Conservation (phyloP, 2,797 vertebrate species). For the Thaleichthys pacificus region DNA sequence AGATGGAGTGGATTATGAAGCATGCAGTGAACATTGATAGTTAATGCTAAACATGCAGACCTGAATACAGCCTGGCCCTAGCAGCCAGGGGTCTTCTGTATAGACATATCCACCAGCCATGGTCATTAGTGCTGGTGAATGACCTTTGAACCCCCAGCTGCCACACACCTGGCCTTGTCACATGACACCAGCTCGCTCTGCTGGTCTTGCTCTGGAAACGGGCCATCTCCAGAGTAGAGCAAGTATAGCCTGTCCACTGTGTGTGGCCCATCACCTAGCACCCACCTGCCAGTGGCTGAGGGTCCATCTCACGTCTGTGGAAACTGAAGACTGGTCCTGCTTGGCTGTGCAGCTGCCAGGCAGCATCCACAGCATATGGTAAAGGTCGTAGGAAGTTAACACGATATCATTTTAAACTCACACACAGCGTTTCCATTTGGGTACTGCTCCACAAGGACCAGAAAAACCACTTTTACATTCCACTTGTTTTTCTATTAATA, state of each 20-base stretch:
- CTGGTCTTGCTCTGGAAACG: slow-evolving; percentile 17
- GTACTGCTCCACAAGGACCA: slow-evolving; percentile 1
- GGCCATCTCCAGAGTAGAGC: slow-evolving; percentile 45
- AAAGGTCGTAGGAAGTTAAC: slow-evolving; percentile 54
- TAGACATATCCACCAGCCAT: slow-evolving; percentile 11
- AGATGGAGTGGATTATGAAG: slow-evolving; percentile 55
- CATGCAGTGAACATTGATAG: slow-evolving; percentile 50
- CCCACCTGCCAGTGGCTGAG: slow-evolving; percentile 39
- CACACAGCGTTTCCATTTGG: slow-evolving; percentile 38
- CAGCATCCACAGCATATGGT: slow-evolving; percentile 64
- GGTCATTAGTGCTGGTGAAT: slow-evolving; percentile 39
- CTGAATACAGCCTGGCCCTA: slow-evolving; percentile 26
- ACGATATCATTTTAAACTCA: slow-evolving; percentile 53
- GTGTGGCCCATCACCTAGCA: slow-evolving; percentile 38
- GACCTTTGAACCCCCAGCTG: slow-evolving; percentile 52
- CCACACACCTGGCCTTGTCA: slow-evolving; percentile 54
- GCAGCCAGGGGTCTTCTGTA: slow-evolving; percentile 22
- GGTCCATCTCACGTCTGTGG: slow-evolving; percentile 51
- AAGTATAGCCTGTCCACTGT: slow-evolving; percentile 44
- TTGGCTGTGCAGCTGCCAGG: slow-evolving; percentile 61
- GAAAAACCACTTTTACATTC: background rate
- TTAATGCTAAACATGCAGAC: slow-evolving; percentile 47
- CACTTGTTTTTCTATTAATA: background rate
- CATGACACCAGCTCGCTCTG: slow-evolving; percentile 43
- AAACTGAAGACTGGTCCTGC: slow-evolving; percentile 59